These are phyloP conservation scores for Neogale vison DNA, from an alignment of 2,113 vertebrate genomes.

Conservation along the genomic window DNA sequence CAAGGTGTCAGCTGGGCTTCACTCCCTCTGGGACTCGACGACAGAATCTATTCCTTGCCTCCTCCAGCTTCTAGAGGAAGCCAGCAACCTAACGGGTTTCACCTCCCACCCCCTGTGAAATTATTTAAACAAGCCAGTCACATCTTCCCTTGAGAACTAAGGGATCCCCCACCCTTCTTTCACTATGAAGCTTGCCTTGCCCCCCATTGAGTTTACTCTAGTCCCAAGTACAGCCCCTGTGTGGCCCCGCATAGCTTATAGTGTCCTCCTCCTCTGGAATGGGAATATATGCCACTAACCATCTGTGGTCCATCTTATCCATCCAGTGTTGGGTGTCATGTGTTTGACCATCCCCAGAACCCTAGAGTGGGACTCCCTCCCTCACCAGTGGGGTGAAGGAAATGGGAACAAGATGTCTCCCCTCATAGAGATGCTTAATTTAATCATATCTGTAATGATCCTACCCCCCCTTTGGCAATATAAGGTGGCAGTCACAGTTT, in stretches of 20 bases:
- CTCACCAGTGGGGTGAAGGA: not conserved
- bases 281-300: not conserved
- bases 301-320: not conserved
- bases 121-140: not conserved
- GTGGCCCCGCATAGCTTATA: not conserved
- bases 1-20: not conserved
- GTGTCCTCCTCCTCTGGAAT: not conserved
- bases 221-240: not conserved
- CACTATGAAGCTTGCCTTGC: not conserved
- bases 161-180: not conserved
- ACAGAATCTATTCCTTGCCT: not conserved
- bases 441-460: not conserved
- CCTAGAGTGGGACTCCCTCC: not conserved
- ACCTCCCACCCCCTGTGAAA: not conserved
- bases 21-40: not conserved
- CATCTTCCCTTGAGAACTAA: not conserved
- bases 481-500: not conserved
- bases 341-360: not conserved
- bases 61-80: not conserved
- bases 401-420: not conserved
- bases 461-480: not conserved
- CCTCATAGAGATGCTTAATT: not conserved
- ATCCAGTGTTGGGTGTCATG: not conserved
- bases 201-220: not conserved
- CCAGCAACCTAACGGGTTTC: not conserved